Evolutionary conservation across 2,888 invertebrate species (phyloP), one percentile per base, ranked within the genome.

Genomic region (Ormyrus thymus): DNA sequence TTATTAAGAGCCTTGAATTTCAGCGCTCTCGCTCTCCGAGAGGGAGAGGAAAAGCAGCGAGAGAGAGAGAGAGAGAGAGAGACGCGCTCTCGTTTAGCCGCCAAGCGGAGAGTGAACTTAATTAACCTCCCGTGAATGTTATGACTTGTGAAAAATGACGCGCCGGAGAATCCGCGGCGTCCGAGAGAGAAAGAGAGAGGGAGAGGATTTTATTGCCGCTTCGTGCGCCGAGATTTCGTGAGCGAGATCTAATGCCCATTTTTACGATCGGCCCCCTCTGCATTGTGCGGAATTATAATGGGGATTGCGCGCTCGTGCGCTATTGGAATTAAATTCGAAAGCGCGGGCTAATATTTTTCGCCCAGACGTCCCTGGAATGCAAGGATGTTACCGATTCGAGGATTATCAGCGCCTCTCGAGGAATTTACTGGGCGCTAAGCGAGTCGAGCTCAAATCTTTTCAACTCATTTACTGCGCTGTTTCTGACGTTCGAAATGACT

Each of bases 201-300:
- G 56, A 69, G 72, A 66, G 51, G 66, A 74, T 80, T 77, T 80
- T 75, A 80, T 80, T 65, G 80, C 80, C n/a, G 46, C 59, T 69
- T 80, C 80, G 76, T 80, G 76, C 59, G n/a, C 53, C 50, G 68
- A 56, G 76, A 76, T 76, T 76, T 69, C 76, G 65, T 65, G 76
- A 64, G 69, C 11, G 6, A 73, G 80, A 80, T 71, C 53, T 78
- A 69, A 69, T 48, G 71, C 55, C 29, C 10, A n/a, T 58, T 71
- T 71, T 71, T 61, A 48, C 11, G 56, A 72, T 53, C 13, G 13
- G 1, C 29, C 29, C 29, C 29, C 29, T 29, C 11, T 73, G 46
- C 58, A 66, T 69, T n/a, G 76, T 64, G 62, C 13, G n/a, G 45
- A 62, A 43, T 45, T 48, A n/a, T 73, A 70, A 66, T 65, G 76